Evolutionary conservation across 2,113 vertebrate species (phyloP).

Genomic region (Campylomormyrus numenius): DNA sequence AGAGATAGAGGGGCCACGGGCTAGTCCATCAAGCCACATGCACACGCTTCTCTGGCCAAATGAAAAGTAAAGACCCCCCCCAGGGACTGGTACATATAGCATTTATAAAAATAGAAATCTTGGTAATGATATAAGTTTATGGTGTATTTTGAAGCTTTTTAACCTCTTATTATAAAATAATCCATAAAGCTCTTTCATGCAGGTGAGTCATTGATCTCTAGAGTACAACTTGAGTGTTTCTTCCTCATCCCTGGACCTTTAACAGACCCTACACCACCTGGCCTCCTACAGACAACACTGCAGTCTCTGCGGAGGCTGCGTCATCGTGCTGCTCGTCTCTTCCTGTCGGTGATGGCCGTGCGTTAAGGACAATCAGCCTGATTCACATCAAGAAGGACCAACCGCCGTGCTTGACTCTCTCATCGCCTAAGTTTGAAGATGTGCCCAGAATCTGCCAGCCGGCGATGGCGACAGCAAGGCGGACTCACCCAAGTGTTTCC

Average conservation of each 20-base stretch:
- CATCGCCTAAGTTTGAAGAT: background rate
- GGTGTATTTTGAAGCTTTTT: background rate
- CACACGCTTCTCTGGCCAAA: background rate
- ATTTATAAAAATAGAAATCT: background rate
- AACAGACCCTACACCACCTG: background rate
- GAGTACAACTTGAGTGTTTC: background rate
- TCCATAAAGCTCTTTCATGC: background rate
- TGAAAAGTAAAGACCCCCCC: background rate
- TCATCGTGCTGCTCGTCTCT: background rate
- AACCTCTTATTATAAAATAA: background rate
- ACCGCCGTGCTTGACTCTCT: background rate
- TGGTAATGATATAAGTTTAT: background rate
- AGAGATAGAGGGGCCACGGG: background rate
- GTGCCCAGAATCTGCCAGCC: background rate
- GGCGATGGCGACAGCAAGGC: background rate
- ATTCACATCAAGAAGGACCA: background rate
- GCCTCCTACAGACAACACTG: background rate
- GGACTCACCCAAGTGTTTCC: background rate
- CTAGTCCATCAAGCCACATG: background rate
- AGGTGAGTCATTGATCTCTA: background rate
- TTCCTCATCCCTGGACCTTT: background rate
- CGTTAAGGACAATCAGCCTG: conserved; percentile 1
- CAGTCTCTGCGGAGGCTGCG: background rate
- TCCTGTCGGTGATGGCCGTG: background rate
- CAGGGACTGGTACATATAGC: background rate